Base-by-base conservation (phyloP, 2,888 invertebrate species). In the Tortrix viridana region DNA sequence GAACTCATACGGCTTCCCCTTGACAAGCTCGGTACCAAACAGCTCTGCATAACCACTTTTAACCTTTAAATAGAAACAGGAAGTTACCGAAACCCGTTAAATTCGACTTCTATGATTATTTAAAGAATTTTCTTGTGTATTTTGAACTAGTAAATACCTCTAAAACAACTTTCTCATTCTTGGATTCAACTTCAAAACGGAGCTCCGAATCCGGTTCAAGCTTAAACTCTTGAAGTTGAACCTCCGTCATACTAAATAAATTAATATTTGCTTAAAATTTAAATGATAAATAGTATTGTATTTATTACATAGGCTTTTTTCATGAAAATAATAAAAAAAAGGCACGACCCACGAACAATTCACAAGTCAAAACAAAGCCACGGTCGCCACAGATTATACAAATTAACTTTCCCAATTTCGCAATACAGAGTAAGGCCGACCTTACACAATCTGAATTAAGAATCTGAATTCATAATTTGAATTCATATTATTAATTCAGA, bases 21-120 rank as follows among this genome's bases (percentile, higher is more conserved):
- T 97, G 0, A 98, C 97, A 63, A 99, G 82, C 86, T 99, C 99
- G 0, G 98, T 98, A 1, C 99, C 99, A 89, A 99, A 99, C 47
- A 99, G 94, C 91, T 99, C 99, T 0, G 98, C 99, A 74, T 96
- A 94, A 0, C 99, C 99, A 74, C 94, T 95, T 80, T 97, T 95
- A 66, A 99, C 91, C 96, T 98, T 48, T n/a, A 53, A 53, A 43
- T 41, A 60, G 58, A 23, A 19, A 44, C 12, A 37, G 48, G 14
- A n/a, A 14, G 41, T 41, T 9, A 19, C 22, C 23, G 56, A 18
- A 12, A 20, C 32, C 7, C 32, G 32, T 32, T 32, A 16, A 23
- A 41, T n/a, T 16, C 2, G n/a, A n/a, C 16, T 1, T 38, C 1
- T 1, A 16, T 16, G 37, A 4, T 16, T 16, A 3, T 41, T 41